Evolutionary conservation across 2,797 vertebrate genomes (phyloP).

Genomic region (Sebastes wilsoni): DNA sequence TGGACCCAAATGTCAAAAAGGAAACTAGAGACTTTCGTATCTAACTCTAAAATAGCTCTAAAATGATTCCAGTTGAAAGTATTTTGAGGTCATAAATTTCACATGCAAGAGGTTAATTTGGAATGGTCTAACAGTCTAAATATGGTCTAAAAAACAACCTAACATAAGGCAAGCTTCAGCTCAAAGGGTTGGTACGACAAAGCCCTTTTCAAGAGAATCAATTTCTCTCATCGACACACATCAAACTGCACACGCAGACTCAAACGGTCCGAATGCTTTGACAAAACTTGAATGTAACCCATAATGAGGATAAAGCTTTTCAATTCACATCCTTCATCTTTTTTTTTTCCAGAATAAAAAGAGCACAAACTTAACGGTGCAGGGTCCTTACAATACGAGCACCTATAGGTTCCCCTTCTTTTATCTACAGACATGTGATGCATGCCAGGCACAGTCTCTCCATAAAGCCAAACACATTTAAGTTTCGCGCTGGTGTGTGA

Average conservation of each 20-base stretch:
- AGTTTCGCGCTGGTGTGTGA: conserved; percentile 82
- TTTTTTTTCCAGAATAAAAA: conserved; percentile 32
- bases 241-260: conserved; percentile 20
- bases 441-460: conserved; percentile 63
- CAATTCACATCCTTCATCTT: conserved; percentile 65
- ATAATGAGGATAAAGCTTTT: conserved; percentile 23
- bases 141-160: conserved; percentile 32
- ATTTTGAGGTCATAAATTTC: conserved; percentile 59
- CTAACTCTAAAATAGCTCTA: conserved; percentile 34
- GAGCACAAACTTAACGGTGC: conserved; percentile 18
- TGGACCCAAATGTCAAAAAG: conserved; percentile 35
- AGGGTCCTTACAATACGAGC: conserved; percentile 28
- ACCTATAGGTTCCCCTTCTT: conserved; percentile 26
- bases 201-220: conserved; percentile 71
- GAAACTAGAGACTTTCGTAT: conserved; percentile 33
- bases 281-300: conserved; percentile 17
- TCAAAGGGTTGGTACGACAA: conserved; percentile 62
- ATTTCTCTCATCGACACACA: conserved; percentile 38
- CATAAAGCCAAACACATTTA: conserved; percentile 66
- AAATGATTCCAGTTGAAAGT: conserved; percentile 76
- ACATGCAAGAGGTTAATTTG: conserved; percentile 67
- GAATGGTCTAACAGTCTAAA: conserved; percentile 56
- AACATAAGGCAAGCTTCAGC: conserved; percentile 68
- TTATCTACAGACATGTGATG: conserved; percentile 31
- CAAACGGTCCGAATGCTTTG: conserved; percentile 40